Conservation (phyloP, 2,797 vertebrate genomes). For the Darevskia mixta region DNA sequence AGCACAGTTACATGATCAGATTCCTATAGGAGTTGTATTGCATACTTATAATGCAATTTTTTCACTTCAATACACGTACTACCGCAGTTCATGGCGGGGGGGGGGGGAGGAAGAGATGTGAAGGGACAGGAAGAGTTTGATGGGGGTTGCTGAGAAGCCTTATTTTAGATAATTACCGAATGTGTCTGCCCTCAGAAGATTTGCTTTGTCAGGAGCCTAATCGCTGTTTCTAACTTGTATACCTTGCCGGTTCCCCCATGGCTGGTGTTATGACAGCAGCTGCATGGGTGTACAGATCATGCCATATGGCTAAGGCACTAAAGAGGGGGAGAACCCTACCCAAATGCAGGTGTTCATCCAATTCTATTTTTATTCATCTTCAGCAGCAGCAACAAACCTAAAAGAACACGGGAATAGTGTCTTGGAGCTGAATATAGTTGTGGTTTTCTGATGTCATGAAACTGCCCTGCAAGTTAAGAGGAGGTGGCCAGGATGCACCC, state of each 20-base stretch:
- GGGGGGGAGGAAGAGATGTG: not conserved
- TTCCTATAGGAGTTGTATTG: not conserved
- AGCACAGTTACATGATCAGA: not conserved
- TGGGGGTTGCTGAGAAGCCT: slow-evolving; percentile 9
- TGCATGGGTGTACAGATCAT: not conserved
- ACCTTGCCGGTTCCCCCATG: not conserved
- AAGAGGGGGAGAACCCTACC: not conserved
- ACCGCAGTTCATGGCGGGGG: not conserved
- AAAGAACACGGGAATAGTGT: not conserved
- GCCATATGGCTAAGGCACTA: not conserved
- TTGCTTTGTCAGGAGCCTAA: not conserved
- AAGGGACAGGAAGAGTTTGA: not conserved
- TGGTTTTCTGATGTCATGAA: not conserved
- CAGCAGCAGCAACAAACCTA: not conserved
- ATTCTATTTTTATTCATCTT: not conserved
- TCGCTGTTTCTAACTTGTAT: not conserved
- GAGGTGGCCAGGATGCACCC: not conserved
- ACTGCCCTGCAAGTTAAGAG: not conserved
- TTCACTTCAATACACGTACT: slow-evolving; percentile 18
- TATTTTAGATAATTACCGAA: not conserved
- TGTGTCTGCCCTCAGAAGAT: slow-evolving; percentile 1
- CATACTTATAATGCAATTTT: slow-evolving; percentile 2
- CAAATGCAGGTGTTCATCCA: not conserved
- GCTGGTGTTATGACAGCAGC: slow-evolving; percentile 14
- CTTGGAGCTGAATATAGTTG: not conserved